Conservation (phyloP, 2,113 vertebrate species). For the Urocolius indicus region DNA sequence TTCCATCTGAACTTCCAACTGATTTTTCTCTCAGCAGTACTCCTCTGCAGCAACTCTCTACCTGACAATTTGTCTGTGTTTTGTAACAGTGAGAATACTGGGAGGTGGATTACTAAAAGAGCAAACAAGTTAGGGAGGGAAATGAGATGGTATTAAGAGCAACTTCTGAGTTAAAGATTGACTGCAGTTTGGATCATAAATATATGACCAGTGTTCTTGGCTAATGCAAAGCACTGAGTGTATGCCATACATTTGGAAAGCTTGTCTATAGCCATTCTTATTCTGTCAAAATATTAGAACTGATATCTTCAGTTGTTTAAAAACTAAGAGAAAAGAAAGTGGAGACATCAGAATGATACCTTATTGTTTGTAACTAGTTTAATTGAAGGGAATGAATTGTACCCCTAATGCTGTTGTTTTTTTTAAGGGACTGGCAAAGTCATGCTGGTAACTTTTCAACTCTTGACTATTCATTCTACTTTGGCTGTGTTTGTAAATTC, state of each 20-base stretch:
- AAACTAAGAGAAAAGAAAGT: background rate
- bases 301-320: background rate
- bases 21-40: background rate
- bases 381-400: background rate
- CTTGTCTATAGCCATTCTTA: background rate
- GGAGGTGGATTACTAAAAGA: background rate
- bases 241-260: background rate
- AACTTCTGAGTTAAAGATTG: background rate
- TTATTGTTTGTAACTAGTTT: background rate
- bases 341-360: background rate
- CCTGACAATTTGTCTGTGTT: background rate
- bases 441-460: background rate
- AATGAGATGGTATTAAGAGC: background rate
- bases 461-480: background rate
- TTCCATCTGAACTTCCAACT: background rate
- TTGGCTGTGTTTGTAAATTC: constrained; percentile 12
- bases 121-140: no score
- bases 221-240: background rate
- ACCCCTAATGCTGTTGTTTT: background rate
- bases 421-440: background rate
- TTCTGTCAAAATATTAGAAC: background rate
- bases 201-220: background rate
- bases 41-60: background rate
- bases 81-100: background rate
- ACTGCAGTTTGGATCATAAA: background rate